Evolutionary conservation across 2,113 vertebrate genomes (phyloP), one percentile per base, ranked within the genome.

Genomic region (Amphiprion ocellaris): DNA sequence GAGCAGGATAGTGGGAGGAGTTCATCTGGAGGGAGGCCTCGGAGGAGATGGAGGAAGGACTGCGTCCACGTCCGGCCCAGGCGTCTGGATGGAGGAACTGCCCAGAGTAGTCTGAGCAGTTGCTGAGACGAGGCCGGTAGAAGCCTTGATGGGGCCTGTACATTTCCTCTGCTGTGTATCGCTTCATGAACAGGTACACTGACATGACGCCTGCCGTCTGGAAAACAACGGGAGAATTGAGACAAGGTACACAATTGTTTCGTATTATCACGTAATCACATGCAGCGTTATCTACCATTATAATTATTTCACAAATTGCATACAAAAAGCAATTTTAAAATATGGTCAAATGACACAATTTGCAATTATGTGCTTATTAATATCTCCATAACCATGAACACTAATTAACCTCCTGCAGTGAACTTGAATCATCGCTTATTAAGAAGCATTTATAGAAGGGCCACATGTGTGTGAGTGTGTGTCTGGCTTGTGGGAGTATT

Each of bases 151-250:
- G 96, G 1, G 97, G 97, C 10, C 96, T 88, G 91, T 96, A 97
- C 73, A 96, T 94, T 74, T 97, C 96, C 89, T 97, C 96, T 0
- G 96, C 96, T 0, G 96, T 96, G 92, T 98, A 98, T 16, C 97
- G 91, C 90, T 98, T 97, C 97, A 98, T 97, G 92, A 98, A 98
- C 72, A 98, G 94, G 90, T 97, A 97, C 46, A 97, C 96, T 0
- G 97, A 97, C 96, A 97, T 97, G 84, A 97, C 97, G 4, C 97
- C 97, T 0, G 97, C 97, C 0, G 95, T 94, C 97, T 97, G 69
- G 10, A 24, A 44, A n/a, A 67, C 24, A 44, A 56, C 2, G 1
- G 6, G 8, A 16, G 5, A 14, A 30, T 37, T 10, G 15, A 33
- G 4, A 16, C n/a, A 9, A 52, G 28, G 28, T 21, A 11, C 1